Evolutionary conservation across 2,113 vertebrate species (phyloP), one percentile per base, ranked within the genome.

Genomic region (Nothobranchius kuhntae): DNA sequence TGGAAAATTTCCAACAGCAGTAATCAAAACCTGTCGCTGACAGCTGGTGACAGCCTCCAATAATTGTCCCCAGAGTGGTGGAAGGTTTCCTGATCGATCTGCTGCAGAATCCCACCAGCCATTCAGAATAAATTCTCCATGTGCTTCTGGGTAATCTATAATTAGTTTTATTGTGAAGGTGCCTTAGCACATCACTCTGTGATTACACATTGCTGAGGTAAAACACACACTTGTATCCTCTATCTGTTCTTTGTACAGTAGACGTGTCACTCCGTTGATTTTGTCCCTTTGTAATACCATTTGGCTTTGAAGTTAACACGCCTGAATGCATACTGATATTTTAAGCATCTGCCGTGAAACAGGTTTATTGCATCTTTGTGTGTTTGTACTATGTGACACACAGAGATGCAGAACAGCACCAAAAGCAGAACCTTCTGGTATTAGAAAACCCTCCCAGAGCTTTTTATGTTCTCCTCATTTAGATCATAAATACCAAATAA

Each of bases 401-500:
- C 55, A 58, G 55, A 21, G 11, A 10, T 24, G 8, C n/a, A 38
- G 61, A 61, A 36, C 15, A 4, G 8, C 53, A 44, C 14, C 26
- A 46, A 42, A 71, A 81, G 55, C 12, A 21, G 11, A 14, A 63
- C 56, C 5, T 14, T 45, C 17, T 58, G 17, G 5, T 53, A 15
- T 64, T 42, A n/a, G 12, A 14, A 57, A 58, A 61, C 71, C 36
- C 47, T 60, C 40, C 21, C 26, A 57, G 51, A 61, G 57, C 48
- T 36, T 71, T 54, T 61, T 44, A 26, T 3, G 1, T 1, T 3
- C 46, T 2, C 21, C 40, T 54, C 13, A 65, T 71, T 63, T n/a
- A 42, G 60, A 74, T 73, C 53, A 71, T 57, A 53, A 73, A 65
- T 66, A 15, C 59, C 7, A 47, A 45, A 52, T 24, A 60, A 60